Percentiles rank a stretch among this genome's conserved stretches.
Conservation (phyloP, 2,888 invertebrate genomes). For the Drosophila meridionalis region DNA sequence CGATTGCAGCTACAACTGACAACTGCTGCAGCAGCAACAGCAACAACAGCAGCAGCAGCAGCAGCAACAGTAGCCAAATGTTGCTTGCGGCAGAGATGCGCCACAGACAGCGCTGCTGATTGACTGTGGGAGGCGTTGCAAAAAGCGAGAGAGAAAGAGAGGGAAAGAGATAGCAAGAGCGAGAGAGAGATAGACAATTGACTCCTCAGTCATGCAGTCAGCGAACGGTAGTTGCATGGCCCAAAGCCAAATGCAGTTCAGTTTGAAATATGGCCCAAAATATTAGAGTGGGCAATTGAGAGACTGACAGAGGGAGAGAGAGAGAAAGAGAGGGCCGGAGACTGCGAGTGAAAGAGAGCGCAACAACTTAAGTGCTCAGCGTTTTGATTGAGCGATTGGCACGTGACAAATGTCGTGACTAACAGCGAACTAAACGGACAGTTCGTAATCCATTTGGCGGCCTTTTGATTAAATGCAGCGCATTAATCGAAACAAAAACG, state of each 20-base stretch:
- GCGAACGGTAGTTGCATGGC: conserved; percentile 56
- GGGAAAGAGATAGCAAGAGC: background rate
- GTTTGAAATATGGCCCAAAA: conserved; percentile 64
- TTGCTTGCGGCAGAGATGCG: conserved; percentile 55
- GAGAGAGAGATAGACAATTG: background rate
- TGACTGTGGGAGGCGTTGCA: conserved; percentile 57
- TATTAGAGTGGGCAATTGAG: conserved; percentile 17
- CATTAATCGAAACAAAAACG: conserved; percentile 30
- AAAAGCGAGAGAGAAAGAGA: background rate
- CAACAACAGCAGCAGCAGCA: conserved; percentile 36
- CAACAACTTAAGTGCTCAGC: conserved; percentile 15
- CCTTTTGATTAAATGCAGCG: conserved; percentile 30
- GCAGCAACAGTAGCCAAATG: conserved; percentile 60
- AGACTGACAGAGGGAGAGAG: background rate
- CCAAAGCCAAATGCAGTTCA: conserved; percentile 32
- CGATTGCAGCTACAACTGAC: conserved; percentile 62
- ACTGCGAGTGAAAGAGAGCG: background rate
- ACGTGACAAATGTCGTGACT: conserved; percentile 62
- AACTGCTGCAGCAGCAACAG: conserved; percentile 39
- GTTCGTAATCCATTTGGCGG: conserved; percentile 37
- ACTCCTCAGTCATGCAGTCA: background rate
- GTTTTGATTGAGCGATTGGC: conserved; percentile 54
- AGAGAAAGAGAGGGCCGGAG: background rate
- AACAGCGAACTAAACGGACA: conserved; percentile 37
- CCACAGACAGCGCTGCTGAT: conserved; percentile 48